Evolutionary conservation across 2,113 vertebrate species (phyloP), one percentile per base, ranked within the genome.

Genomic region (Ramphastos sulfuratus): DNA sequence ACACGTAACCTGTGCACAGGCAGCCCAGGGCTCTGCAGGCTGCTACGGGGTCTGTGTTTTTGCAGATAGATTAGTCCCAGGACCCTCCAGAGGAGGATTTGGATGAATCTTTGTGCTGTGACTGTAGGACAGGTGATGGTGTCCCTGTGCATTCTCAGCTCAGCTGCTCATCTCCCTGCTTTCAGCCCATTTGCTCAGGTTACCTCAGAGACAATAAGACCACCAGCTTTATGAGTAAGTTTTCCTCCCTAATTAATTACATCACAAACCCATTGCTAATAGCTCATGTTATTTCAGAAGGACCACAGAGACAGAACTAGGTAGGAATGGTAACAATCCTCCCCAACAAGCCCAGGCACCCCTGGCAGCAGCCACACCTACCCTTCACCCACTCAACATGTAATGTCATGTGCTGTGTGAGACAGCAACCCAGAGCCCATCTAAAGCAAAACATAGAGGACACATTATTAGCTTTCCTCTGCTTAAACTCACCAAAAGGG

Each of bases 311-410:
- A 16, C 1, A 81, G 65, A 81, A 75, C 46, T 2, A 20, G 59
- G 63, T n/a, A 86, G 92, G 85, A 96, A 94, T 50, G 79, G 92
- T 55, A 95, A 58, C 35, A 95, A 93, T 82, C 50, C 73, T 94
- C 44, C 50, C 33, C 37, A 23, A 86, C 95, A 95, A 95, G 95
- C 85, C 85, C 79, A 35, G 94, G 80, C 92, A 94, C 39, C 54
- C 2, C 56, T 69, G 87, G 94, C 72, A 94, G 87, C 44, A 76
- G 63, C 82, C 30, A 19, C 81, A 84, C 82, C 85, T 55, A 23
- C 61, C 28, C 77, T 82, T 90, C 76, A 27, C 72, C 52, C 4
- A 0, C 72, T 56, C 78, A 39, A 75, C 89, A 8, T 28, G 74
- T 71, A 90, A 58, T 7, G 2, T 82, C 93, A 20, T 25, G 81